Conservation (phyloP, 2,888 invertebrate genomes). For the Julus scandinavius region DNA sequence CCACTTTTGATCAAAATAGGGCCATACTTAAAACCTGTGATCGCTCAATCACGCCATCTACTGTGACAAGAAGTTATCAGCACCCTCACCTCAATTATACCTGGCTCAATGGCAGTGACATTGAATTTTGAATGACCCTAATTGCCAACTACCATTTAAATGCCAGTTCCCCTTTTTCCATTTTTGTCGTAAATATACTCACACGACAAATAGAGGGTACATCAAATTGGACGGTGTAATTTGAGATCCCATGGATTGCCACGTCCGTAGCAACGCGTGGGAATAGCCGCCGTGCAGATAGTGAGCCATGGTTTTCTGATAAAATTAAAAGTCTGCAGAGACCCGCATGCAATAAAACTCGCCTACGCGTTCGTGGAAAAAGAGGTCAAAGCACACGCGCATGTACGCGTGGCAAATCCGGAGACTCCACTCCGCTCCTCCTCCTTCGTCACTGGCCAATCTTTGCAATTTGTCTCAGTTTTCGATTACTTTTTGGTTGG, state of each 20-base stretch:
- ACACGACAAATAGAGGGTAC: constrained; percentile 57
- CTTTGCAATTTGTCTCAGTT: not conserved
- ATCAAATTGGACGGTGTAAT: constrained; percentile 53
- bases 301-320: constrained; percentile 36
- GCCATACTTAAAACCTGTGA: not conserved
- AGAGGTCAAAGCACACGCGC: not conserved
- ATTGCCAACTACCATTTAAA: not conserved
- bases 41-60: not conserved
- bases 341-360: not conserved
- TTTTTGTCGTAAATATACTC: constrained; percentile 42
- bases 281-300: constrained; percentile 55
- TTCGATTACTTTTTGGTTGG: not conserved
- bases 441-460: not conserved
- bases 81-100: not conserved
- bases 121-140: not conserved
- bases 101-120: not conserved
- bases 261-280: constrained; percentile 54
- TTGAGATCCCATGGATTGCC: constrained; percentile 48
- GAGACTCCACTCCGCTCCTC: not conserved
- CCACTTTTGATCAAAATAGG: not conserved
- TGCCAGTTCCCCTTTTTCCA: not conserved
- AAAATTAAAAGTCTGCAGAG: not conserved
- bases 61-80: not conserved
- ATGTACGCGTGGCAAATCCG: not conserved
- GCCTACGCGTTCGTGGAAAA: not conserved